Base-by-base conservation (phyloP, 2,888 invertebrate species). In the Heliconius ethilla region DNA sequence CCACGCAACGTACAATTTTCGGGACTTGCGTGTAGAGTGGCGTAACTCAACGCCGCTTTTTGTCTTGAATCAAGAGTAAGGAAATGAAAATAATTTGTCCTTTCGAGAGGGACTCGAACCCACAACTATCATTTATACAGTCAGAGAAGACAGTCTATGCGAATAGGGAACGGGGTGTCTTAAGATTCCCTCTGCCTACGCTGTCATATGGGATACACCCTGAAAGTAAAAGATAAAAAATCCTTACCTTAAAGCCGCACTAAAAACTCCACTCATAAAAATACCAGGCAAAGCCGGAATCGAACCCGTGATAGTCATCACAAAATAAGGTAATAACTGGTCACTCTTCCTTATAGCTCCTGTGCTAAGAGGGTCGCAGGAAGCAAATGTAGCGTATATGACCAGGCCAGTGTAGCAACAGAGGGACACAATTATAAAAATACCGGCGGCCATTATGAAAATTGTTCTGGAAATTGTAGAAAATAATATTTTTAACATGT, bases 361-460 rank as follows among this genome's bases (percentile, higher is more conserved):
- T 22, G 96, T 96, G 9, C 96, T 95, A n/a, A 98, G 92, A 0
- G 98, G 98, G 91, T 98, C 98, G 87, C 98, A 98, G 66, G 96
- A 95, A 73, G 96, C 95, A 86, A 98, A 98, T 3, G 96, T 96
- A 0, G 98, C 98, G 88, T 97, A 98, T 82, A 98, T 97, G 1
- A 98, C 96, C 10, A 98, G 94, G 0, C 98, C 98, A 75, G 97
- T 97, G 86, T 97, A 97, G 84, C 97, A 97, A 87, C 98, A 97
- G 85, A 98, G 94, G 0, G 96, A 95, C 1, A 98, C 95, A 40
- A 98, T 96, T 15, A 95, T 90, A 77, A 96, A 93, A 75, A 98
- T 96, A 0, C 98, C 98, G 4, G 95, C 89, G 0, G 97, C 97
- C 90, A 98, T 96, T 80, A 97, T 96, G 87, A 95, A 95, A 81